Evolutionary conservation across 1,140 invertebrate genomes (phyloP).

Genomic region (Eurosta solidaginis): DNA sequence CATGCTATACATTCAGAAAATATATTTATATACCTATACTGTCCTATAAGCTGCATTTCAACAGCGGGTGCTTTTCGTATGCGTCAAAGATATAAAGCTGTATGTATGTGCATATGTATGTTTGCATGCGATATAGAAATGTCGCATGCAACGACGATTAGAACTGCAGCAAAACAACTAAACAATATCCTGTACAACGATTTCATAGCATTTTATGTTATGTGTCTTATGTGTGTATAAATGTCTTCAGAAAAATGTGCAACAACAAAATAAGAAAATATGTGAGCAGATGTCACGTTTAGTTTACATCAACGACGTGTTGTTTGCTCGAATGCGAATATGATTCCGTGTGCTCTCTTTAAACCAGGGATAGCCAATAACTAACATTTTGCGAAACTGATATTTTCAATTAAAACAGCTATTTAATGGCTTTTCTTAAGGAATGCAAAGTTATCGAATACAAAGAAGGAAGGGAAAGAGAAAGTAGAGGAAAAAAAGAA

Average conservation of each 20-base stretch:
- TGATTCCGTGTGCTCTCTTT: too few species aligned
- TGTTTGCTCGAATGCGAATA: neutral
- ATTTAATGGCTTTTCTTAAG: too few species aligned
- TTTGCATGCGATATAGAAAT: too few species aligned
- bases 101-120: too few species aligned
- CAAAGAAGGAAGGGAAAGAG: too few species aligned
- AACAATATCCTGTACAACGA: neutral
- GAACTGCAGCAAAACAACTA: neutral
- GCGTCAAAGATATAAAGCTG: too few species aligned
- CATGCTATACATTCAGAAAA: neutral
- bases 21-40: neutral
- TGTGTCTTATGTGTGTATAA: neutral
- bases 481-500: too few species aligned
- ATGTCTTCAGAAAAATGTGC: neutral
- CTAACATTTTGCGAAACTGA: too few species aligned
- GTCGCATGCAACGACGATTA: neutral
- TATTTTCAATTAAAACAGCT: neutral
- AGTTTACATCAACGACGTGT: neutral
- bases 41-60: too few species aligned
- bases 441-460: too few species aligned
- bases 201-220: neutral
- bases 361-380: too few species aligned
- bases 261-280: neutral
- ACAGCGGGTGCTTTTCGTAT: too few species aligned
- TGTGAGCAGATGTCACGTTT: neutral